A percentile compares a stretch with the other conserved stretches of the same genome.
Evolutionary conservation across 2,888 invertebrate species (phyloP).

Genomic region (Eupsilia transversa): DNA sequence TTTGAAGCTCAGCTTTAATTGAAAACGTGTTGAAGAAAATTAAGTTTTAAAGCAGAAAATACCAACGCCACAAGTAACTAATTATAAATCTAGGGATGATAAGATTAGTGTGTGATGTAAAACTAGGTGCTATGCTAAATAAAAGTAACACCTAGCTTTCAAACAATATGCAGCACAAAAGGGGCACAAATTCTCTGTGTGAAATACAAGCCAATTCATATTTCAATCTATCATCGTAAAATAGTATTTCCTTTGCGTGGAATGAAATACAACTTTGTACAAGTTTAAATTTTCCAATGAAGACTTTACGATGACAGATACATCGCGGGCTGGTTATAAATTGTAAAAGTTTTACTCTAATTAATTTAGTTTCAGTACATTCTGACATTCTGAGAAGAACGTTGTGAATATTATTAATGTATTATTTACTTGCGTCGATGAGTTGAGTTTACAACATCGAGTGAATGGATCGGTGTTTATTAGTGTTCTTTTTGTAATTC

Average conservation of each 20-base stretch:
- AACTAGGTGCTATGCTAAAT: no score
- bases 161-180: not conserved
- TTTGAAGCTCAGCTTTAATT: conserved; percentile 22
- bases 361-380: conserved; percentile 58
- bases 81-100: not conserved
- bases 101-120: no score
- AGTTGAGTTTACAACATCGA: conserved; percentile 12
- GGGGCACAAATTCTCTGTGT: not conserved
- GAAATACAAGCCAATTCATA: conserved; percentile 25
- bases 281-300: conserved; percentile 58
- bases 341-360: conserved; percentile 58
- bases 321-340: conserved; percentile 60
- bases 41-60: conserved; percentile 20
- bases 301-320: conserved; percentile 63
- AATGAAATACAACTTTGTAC: conserved; percentile 48
- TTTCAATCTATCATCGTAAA: conserved; percentile 46
- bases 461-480: conserved; percentile 3
- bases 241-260: conserved; percentile 13
- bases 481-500: conserved; percentile 6
- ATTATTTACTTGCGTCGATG: conserved; percentile 37
- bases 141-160: not conserved
- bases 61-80: not conserved
- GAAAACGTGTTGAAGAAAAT: conserved; percentile 18
- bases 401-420: conserved; percentile 31
- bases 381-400: conserved; percentile 41